These are phyloP conservation scores for Deladenus siricidicola DNA, from an alignment of 2,888 invertebrate species.

Conservation along the genomic window DNA sequence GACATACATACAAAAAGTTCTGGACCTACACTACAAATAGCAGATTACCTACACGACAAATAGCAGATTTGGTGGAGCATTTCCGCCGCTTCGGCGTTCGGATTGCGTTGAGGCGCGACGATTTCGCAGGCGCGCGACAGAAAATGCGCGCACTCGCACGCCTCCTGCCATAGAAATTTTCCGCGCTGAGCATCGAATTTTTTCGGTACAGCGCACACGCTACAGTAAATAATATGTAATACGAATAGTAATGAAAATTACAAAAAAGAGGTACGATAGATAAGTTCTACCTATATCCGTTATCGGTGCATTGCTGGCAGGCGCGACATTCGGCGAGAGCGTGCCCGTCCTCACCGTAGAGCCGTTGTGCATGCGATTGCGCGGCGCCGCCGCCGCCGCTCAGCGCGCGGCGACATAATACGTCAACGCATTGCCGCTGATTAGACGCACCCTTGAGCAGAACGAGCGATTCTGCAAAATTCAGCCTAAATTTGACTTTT, in stretches of 20 bases:
- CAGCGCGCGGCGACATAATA: not conserved
- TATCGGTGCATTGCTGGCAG: conserved; percentile 44
- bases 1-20: not conserved
- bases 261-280: not conserved
- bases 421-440: not conserved
- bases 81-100: not conserved
- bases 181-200: not conserved
- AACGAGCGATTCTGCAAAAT: too few relatives aligned
- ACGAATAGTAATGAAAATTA: conserved; percentile 3
- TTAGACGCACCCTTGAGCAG: too few relatives aligned
- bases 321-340: conserved; percentile 27
- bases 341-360: not conserved
- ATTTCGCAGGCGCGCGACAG: conserved; percentile 15
- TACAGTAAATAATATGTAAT: not conserved
- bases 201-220: conserved; percentile 11
- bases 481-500: too few relatives aligned
- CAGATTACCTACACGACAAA: conserved; percentile 10
- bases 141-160: conserved; percentile 20
- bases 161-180: not conserved
- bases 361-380: not conserved
- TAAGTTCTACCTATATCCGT: conserved; percentile 39
- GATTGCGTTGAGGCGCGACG: not conserved
- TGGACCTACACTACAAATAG: not conserved
- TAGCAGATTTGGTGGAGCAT: conserved; percentile 15
- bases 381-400: not conserved